Percentiles rank a stretch among this genome's conserved stretches.
These are phyloP conservation scores for Rhineura floridana DNA, from an alignment of 2,113 vertebrate genomes.

Conservation along the genomic window DNA sequence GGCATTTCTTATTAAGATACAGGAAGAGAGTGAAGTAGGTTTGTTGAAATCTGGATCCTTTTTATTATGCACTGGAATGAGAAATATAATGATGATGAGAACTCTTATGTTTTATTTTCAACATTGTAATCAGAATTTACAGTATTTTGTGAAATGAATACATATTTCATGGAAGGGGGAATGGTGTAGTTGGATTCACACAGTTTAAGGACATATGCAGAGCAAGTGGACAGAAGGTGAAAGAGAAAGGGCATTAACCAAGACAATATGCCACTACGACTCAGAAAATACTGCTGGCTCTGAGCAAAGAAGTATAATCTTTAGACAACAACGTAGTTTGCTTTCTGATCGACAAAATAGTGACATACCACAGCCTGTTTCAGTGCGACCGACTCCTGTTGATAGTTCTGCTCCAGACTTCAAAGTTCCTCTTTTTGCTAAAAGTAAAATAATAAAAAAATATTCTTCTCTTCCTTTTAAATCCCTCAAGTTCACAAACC, in stretches of 20 bases:
- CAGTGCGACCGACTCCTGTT: fast-evolving
- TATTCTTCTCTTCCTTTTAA: neutral
- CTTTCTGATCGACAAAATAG: neutral
- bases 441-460: too few species aligned
- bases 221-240: neutral
- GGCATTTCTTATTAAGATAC: neutral
- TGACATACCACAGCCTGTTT: constrained; percentile 6
- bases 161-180: neutral
- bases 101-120: neutral
- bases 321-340: neutral
- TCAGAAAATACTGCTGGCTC: constrained; percentile 21
- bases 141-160: neutral
- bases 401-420: neutral
- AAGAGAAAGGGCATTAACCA: neutral
- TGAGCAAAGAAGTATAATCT: neutral
- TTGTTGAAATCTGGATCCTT: neutral
- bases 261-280: constrained; percentile 13
- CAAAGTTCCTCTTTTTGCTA: neutral
- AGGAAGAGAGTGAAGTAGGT: neutral
- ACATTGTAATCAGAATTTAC: neutral
- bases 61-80: neutral
- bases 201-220: neutral
- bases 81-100: neutral
- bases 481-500: neutral
- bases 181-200: neutral